These are phyloP conservation scores for Brachionus koreanus DNA, from an alignment of 1,140 invertebrate genomes.

Conservation along the genomic window DNA sequence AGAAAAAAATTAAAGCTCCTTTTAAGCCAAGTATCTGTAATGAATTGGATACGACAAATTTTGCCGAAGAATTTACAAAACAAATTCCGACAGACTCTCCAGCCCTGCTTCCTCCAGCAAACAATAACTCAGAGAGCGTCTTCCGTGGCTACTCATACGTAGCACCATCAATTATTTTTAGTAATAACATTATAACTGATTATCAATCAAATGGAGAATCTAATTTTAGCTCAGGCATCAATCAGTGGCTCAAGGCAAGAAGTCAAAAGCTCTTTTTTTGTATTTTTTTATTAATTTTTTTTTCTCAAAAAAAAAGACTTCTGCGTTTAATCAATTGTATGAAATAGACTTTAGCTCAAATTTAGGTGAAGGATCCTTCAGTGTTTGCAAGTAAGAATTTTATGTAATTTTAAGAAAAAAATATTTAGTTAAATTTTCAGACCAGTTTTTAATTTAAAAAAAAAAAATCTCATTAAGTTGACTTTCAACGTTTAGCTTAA, in stretches of 20 bases:
- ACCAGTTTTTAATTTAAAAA: too few relatives aligned
- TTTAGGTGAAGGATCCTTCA: slow-evolving; percentile 82
- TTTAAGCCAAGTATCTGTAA: slow-evolving; percentile 74
- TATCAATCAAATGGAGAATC: slow-evolving; percentile 60
- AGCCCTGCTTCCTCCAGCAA: slow-evolving; percentile 77
- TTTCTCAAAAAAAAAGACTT: slow-evolving; percentile 64
- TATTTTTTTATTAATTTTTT: slow-evolving; percentile 45
- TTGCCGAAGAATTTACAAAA: slow-evolving; percentile 88
- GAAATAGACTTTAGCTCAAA: slow-evolving; percentile 22
- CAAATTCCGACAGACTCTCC: slow-evolving; percentile 85
- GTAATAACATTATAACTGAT: slow-evolving; percentile 75
- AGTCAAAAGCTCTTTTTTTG: slow-evolving; percentile 44
- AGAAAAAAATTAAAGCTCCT: slow-evolving; percentile 71
- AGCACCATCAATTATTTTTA: slow-evolving; percentile 82
- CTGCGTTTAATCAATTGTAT: slow-evolving; percentile 63
- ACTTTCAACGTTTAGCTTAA: too few relatives aligned
- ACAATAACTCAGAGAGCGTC: slow-evolving; percentile 64
- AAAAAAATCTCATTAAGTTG: too few relatives aligned
- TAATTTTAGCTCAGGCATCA: slow-evolving; percentile 46
- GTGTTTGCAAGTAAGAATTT: slow-evolving; percentile 66
- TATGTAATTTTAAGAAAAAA: too few relatives aligned
- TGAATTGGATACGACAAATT: slow-evolving; percentile 88
- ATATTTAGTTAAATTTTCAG: too few relatives aligned
- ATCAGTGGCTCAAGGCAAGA: slow-evolving; percentile 61
- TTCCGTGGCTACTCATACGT: slow-evolving; percentile 85